Conservation (phyloP, 2,888 invertebrate species). For the Creontiades dilutus region DNA sequence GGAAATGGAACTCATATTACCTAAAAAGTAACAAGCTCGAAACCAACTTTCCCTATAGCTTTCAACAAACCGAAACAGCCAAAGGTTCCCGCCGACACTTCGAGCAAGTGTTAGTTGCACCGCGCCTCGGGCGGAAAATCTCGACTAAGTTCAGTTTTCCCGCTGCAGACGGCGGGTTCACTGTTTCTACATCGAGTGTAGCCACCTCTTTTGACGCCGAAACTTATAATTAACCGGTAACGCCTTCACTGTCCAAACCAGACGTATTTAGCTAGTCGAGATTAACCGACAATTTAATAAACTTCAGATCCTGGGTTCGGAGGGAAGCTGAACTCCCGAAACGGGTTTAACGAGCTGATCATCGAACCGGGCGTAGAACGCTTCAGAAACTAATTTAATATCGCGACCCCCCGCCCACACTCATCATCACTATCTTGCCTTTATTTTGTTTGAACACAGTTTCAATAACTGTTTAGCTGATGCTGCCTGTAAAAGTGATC, state of each 20-base stretch:
- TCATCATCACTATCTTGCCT: no score
- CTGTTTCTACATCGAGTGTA: not conserved
- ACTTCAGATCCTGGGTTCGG: not conserved
- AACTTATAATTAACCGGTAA: slow-evolving; percentile 28
- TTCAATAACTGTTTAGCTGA: no score
- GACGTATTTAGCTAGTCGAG: not conserved
- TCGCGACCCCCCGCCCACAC: no score
- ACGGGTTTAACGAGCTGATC: not conserved
- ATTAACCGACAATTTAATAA: not conserved
- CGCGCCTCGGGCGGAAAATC: not conserved
- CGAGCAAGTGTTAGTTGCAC: no score
- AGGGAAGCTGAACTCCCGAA: not conserved
- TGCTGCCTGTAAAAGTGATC: no score
- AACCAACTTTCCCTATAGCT: not conserved
- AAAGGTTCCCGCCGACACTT: not conserved
- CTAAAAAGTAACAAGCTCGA: no score
- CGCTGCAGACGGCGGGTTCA: not conserved
- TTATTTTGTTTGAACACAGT: no score
- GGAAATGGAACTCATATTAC: no score
- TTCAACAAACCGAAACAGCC: not conserved
- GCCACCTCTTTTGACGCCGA: not conserved
- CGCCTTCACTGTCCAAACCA: not conserved
- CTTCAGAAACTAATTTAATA: not conserved
- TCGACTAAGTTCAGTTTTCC: not conserved
- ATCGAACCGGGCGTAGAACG: not conserved